A percentile compares a stretch with the other conserved stretches of the same genome.
phyloP scores from a whole-genome alignment of 2,113 vertebrate genomes.

The Astatoreochromis straeleni region DNA sequence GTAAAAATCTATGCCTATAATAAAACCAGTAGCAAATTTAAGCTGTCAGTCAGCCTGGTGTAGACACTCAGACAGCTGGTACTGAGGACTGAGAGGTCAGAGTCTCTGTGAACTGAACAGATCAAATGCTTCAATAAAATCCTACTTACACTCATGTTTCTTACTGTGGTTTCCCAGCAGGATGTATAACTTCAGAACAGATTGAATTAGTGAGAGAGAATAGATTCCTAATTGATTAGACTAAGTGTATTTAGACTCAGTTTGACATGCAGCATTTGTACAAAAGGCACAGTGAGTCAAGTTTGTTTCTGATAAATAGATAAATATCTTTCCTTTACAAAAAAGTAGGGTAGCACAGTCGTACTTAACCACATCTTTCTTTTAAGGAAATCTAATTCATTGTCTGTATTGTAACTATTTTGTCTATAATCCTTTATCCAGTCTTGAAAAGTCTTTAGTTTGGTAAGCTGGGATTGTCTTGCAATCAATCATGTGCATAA shows the following conservation, averaged over 20 bases:
- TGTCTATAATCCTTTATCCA: neutral
- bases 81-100: neutral
- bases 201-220: neutral
- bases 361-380: neutral
- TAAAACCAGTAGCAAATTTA: neutral
- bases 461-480: constrained; percentile 2
- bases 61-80: neutral
- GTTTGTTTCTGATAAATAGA: neutral
- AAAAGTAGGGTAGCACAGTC: neutral
- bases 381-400: neutral
- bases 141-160: neutral
- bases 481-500: constrained; percentile 53
- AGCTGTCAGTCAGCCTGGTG: neutral
- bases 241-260: neutral
- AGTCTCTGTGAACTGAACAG: neutral
- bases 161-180: neutral
- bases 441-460: neutral
- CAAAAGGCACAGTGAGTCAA: neutral
- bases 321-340: neutral
- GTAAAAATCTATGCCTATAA: neutral
- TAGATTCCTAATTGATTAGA: neutral
- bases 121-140: neutral
- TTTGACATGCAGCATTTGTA: neutral
- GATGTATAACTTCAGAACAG: neutral
- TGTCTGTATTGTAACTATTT: neutral